Evolutionary conservation across 1,140 invertebrate species (phyloP).

Genomic region (Drosophila pectinifera): DNA sequence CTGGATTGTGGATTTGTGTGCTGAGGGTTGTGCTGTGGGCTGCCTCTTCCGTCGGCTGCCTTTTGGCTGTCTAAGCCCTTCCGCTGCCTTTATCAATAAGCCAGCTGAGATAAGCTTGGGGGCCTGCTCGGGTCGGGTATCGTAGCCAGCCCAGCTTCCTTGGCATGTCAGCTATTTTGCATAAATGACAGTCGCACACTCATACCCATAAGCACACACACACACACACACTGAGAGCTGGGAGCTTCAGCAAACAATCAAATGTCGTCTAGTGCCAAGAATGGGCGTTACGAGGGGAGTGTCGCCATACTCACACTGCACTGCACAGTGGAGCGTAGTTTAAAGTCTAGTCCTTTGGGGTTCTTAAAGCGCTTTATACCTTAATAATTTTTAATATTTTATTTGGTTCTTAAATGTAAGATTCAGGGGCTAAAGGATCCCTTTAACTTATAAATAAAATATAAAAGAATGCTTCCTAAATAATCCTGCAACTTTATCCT

Average conservation of each 20-base stretch:
- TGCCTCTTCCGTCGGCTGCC: constrained; percentile 48
- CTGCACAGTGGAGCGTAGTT: constrained; percentile 3
- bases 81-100: constrained; percentile 78
- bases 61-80: constrained; percentile 75
- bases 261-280: constrained; percentile 56
- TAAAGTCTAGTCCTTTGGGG: not conserved
- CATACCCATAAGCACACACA: constrained; percentile 16
- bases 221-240: constrained; percentile 15
- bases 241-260: constrained; percentile 52
- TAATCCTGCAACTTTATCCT: too few species aligned
- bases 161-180: constrained; percentile 77
- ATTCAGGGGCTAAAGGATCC: fast-evolving
- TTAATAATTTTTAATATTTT: not conserved
- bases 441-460: not conserved
- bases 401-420: too few species aligned
- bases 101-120: constrained; percentile 67
- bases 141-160: constrained; percentile 53
- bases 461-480: too few species aligned
- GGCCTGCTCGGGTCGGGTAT: constrained; percentile 37
- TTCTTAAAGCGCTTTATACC: not conserved
- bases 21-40: not conserved
- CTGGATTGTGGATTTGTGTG: not conserved
- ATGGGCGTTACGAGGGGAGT: constrained; percentile 38
- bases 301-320: not conserved
- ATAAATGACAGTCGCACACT: constrained; percentile 67